Percentiles rank a stretch among this genome's conserved stretches.
Evolutionary conservation across 2,797 vertebrate species (phyloP).

Genomic region (Steatocranus sp.): DNA sequence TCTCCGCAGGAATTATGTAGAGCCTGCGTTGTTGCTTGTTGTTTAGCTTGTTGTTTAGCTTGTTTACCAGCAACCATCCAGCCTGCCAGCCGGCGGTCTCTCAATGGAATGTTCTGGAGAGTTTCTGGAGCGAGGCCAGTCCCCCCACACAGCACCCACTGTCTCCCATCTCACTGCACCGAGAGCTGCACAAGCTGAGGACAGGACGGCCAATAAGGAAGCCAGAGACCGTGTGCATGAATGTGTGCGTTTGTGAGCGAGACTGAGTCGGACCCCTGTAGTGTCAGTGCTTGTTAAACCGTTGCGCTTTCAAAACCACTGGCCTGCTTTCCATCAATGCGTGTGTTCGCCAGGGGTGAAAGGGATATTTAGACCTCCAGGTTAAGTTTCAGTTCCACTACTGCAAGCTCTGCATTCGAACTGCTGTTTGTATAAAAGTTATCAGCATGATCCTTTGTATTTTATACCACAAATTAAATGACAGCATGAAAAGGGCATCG

Average conservation of each 20-base stretch:
- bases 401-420: not conserved
- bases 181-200: constrained; percentile 20
- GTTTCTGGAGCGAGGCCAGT: constrained; percentile 62
- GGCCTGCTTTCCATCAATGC: not conserved
- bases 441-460: not conserved
- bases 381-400: not conserved
- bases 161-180: constrained; percentile 33
- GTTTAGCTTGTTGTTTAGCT: constrained; percentile 44
- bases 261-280: not conserved
- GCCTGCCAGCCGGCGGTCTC: constrained; percentile 33
- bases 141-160: constrained; percentile 59
- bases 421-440: not conserved
- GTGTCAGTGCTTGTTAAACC: not conserved
- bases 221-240: not conserved
- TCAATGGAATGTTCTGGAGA: constrained; percentile 62
- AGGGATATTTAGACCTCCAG: not conserved
- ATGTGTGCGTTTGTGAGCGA: not conserved
- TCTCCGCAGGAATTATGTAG: constrained; percentile 8
- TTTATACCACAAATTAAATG: not conserved
- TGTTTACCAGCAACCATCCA: constrained; percentile 48
- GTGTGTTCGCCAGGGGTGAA: not conserved
- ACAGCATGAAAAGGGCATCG: not conserved
- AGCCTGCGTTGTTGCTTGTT: constrained; percentile 46
- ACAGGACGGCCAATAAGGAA: constrained; percentile 9
- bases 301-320: not conserved